Evolutionary conservation across 2,888 invertebrate species (phyloP).

Genomic region (Melinaea menophilus): DNA sequence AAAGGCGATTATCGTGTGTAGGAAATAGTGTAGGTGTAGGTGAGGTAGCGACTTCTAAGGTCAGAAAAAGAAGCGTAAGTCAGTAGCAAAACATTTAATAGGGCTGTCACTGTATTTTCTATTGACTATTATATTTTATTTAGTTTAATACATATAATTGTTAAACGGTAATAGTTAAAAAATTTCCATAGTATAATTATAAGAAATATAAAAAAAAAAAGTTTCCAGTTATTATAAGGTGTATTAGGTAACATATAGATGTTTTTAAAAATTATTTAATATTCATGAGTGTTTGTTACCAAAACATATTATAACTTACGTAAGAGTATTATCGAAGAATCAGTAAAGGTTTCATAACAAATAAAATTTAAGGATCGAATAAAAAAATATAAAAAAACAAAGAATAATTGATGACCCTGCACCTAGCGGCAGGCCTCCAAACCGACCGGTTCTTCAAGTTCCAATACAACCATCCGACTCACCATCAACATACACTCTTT

Average conservation of each 20-base stretch:
- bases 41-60: conserved; percentile 26
- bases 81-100: conserved; percentile 48
- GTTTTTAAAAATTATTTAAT: too few relatives aligned
- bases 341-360: conserved; percentile 3
- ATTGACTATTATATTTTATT: not conserved
- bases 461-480: conserved; percentile 31
- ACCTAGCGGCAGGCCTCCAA: conserved; percentile 58
- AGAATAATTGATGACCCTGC: conserved; percentile 51
- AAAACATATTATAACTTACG: too few relatives aligned
- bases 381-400: conserved; percentile 26
- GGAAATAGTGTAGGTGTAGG: not conserved
- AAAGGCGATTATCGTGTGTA: conserved; percentile 6
- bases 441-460: conserved; percentile 58
- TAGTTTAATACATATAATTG: too few relatives aligned
- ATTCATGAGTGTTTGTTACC: too few relatives aligned
- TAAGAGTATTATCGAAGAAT: not conserved
- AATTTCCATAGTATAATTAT: too few relatives aligned
- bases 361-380: conserved; percentile 5
- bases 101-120: conserved; percentile 39
- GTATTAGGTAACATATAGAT: too few relatives aligned
- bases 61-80: conserved; percentile 56
- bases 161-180: too few relatives aligned
- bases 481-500: conserved; percentile 30
- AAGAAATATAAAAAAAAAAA: too few relatives aligned
- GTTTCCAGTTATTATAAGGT: too few relatives aligned